Evolutionary conservation across 2,888 invertebrate species (phyloP).

Genomic region (Thera obeliscata): DNA sequence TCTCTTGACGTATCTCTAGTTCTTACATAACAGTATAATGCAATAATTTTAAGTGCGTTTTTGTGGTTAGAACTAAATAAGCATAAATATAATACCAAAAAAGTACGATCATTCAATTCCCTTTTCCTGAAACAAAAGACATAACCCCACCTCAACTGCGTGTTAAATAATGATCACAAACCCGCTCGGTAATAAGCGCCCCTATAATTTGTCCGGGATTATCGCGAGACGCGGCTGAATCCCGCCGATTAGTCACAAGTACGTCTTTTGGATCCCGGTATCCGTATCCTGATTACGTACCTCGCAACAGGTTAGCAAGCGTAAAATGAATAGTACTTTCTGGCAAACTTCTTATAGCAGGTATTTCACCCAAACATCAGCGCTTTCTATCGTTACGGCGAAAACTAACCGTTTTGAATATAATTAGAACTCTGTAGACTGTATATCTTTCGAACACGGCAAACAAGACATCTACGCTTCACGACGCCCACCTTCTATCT

Average conservation of each 20-base stretch:
- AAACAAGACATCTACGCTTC: no score
- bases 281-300: conserved; percentile 7
- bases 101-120: conserved; percentile 27
- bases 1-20: no score
- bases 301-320: background rate
- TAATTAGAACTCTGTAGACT: no score
- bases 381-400: no score
- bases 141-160: conserved; percentile 57
- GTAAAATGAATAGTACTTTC: background rate
- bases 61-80: background rate
- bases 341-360: background rate
- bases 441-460: no score
- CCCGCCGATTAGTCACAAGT: conserved; percentile 82
- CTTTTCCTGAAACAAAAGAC: conserved; percentile 30
- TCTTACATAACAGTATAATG: no score
- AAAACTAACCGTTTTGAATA: no score
- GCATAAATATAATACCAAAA: conserved; percentile 1
- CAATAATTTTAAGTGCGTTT: no score
- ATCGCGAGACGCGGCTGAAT: conserved; percentile 78
- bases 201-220: conserved; percentile 81
- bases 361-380: no score
- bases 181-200: conserved; percentile 70
- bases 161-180: conserved; percentile 74
- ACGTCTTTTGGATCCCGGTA: conserved; percentile 62
- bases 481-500: no score